Evolutionary conservation across 2,888 invertebrate species (phyloP).

Genomic region (Lissonota sp.): DNA sequence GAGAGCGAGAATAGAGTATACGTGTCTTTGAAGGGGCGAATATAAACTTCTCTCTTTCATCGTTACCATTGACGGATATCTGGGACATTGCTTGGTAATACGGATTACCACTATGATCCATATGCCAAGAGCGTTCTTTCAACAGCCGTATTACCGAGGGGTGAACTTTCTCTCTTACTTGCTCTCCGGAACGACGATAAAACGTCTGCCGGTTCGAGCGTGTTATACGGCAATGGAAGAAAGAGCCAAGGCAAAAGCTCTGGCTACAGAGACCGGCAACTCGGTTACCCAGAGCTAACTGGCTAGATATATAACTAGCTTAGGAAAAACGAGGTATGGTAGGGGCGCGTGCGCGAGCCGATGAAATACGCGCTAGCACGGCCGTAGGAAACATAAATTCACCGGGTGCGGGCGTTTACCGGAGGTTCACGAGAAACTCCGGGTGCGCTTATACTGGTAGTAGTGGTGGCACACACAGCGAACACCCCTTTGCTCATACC

Average conservation of each 20-base stretch:
- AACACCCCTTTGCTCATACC: slow-evolving; percentile 35
- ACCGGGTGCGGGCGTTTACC: slow-evolving; percentile 66
- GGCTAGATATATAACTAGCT: slow-evolving; percentile 41
- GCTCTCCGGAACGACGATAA: slow-evolving; percentile 69
- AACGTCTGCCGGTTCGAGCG: slow-evolving; percentile 66
- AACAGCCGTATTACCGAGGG: slow-evolving; percentile 48
- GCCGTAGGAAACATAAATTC: slow-evolving; percentile 74
- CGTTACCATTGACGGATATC: too few relatives aligned
- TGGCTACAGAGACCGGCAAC: slow-evolving; percentile 58
- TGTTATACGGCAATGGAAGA: slow-evolving; percentile 70
- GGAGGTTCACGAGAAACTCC: slow-evolving; percentile 67
- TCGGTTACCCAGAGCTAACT: slow-evolving; percentile 54
- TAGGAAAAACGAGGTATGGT: slow-evolving; percentile 39
- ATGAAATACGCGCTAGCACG: slow-evolving; percentile 69
- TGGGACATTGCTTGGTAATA: too few relatives aligned
- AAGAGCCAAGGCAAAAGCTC: slow-evolving; percentile 69
- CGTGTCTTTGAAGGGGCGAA: too few relatives aligned
- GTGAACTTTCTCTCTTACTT: not conserved
- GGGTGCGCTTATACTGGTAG: slow-evolving; percentile 38
- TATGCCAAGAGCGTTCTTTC: slow-evolving; percentile 41
- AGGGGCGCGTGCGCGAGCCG: slow-evolving; percentile 56
- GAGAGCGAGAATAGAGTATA: too few relatives aligned
- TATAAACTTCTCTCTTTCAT: too few relatives aligned
- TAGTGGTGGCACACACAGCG: slow-evolving; percentile 32
- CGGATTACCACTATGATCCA: not conserved